Evolutionary conservation across 2,888 invertebrate species (phyloP).

Genomic region (Balanococcus diminutus): DNA sequence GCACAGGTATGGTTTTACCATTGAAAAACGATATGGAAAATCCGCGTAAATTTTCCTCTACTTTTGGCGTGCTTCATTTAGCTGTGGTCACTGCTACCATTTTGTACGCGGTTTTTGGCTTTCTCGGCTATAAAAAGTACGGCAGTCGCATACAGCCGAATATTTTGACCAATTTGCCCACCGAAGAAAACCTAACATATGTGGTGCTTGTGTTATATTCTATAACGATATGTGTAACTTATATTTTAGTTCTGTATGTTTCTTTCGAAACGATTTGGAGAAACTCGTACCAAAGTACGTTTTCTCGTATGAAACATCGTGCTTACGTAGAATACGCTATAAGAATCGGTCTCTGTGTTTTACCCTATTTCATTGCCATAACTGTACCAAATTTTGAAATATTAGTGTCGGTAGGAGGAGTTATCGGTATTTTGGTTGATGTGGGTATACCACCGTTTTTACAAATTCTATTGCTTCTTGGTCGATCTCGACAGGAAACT

Average conservation of each 20-base stretch:
- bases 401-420: neutral
- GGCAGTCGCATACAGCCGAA: constrained; percentile 75
- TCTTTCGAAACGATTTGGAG: neutral
- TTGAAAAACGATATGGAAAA: constrained; percentile 93
- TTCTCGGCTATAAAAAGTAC: constrained; percentile 88
- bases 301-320: neutral
- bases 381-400: neutral
- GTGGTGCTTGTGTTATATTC: neutral
- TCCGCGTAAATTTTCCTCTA: constrained; percentile 78
- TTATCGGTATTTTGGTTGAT: constrained; percentile 10
- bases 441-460: constrained; percentile 2
- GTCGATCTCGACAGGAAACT: neutral
- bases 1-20: constrained; percentile 88
- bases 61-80: constrained; percentile 82
- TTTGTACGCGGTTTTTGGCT: constrained; percentile 84
- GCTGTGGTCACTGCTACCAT: constrained; percentile 80
- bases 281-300: neutral
- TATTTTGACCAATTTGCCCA: constrained; percentile 83
- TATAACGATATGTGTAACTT: neutral
- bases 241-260: constrained; percentile 18
- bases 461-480: neutral
- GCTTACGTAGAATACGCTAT: neutral
- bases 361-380: neutral
- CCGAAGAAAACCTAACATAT: neutral
- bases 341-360: neutral